These are phyloP conservation scores for Phortica okadai DNA, from an alignment of 2,888 invertebrate genomes.

Conservation along the genomic window DNA sequence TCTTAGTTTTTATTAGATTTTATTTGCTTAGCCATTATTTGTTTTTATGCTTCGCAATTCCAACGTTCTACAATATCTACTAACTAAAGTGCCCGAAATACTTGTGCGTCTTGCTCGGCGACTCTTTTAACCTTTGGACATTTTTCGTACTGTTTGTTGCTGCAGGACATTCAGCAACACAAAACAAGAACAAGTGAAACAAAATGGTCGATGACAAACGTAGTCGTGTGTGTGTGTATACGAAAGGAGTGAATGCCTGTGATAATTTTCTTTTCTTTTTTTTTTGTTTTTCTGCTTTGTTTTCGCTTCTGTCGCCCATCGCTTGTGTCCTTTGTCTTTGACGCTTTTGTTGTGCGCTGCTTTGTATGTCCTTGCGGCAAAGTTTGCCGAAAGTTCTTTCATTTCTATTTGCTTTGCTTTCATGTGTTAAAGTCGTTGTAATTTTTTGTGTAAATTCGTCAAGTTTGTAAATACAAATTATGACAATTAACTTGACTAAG, in stretches of 20 bases:
- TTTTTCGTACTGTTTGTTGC: background rate
- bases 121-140: too few species aligned
- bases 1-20: slow-evolving; percentile 65
- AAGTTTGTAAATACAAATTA: slow-evolving; percentile 69
- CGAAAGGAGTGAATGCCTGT: slow-evolving; percentile 39
- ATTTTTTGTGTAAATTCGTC: slow-evolving; percentile 61
- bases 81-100: slow-evolving; percentile 57
- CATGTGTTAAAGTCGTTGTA: background rate
- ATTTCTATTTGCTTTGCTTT: slow-evolving; percentile 8
- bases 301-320: slow-evolving; percentile 44
- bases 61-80: slow-evolving; percentile 12
- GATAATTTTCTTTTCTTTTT: slow-evolving; percentile 10
- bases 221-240: background rate
- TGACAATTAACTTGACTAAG: slow-evolving; percentile 69
- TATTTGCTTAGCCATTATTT: slow-evolving; percentile 68
- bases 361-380: slow-evolving; percentile 1
- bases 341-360: slow-evolving; percentile 30
- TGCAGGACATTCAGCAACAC: slow-evolving; percentile 4
- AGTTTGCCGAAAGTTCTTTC: slow-evolving; percentile 8
- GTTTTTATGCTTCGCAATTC: slow-evolving; percentile 51
- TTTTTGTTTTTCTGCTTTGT: slow-evolving; percentile 35
- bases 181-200: slow-evolving; percentile 12
- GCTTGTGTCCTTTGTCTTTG: slow-evolving; percentile 36
- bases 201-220: background rate
- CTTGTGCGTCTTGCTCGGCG: slow-evolving; percentile 42